Evolutionary conservation across 1,140 invertebrate species (phyloP).

Genomic region (Drosophila pseudoobscura): DNA sequence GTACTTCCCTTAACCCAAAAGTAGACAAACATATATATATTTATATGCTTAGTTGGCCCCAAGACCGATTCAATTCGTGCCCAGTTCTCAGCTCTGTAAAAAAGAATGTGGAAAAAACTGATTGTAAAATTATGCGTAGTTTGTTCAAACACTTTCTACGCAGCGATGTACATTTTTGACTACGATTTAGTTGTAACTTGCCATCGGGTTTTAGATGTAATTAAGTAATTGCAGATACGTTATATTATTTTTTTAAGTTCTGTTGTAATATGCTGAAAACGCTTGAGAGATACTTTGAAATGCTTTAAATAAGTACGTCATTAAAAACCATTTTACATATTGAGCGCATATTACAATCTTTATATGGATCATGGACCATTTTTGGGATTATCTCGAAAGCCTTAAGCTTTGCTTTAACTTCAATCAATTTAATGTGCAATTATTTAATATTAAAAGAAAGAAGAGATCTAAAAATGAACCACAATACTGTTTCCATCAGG

Average conservation of each 20-base stretch:
- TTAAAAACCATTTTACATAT: slow-evolving; percentile 28
- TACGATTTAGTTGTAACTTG: slow-evolving; percentile 71
- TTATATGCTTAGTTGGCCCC: slow-evolving; percentile 53
- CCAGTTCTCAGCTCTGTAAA: slow-evolving; percentile 70
- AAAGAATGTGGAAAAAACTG: slow-evolving; percentile 35
- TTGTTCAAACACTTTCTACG: slow-evolving; percentile 47
- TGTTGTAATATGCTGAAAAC: slow-evolving; percentile 67
- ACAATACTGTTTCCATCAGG: slow-evolving; percentile 2
- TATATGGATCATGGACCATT: slow-evolving; percentile 4
- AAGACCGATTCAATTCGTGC: slow-evolving; percentile 35
- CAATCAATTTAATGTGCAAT: slow-evolving; percentile 44
- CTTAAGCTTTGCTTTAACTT: too few species aligned
- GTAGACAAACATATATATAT: slow-evolving; percentile 45
- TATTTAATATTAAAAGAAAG: slow-evolving; percentile 43
- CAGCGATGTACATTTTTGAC: slow-evolving; percentile 68
- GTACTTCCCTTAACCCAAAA: slow-evolving; percentile 41
- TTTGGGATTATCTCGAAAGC: too few species aligned
- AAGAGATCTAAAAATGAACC: slow-evolving; percentile 29
- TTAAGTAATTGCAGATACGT: slow-evolving; percentile 62
- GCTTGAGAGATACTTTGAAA: slow-evolving; percentile 59
- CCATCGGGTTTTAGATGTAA: slow-evolving; percentile 72
- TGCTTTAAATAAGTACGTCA: slow-evolving; percentile 51
- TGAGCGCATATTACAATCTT: slow-evolving; percentile 36
- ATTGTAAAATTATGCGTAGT: slow-evolving; percentile 48
- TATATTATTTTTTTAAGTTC: slow-evolving; percentile 77